Base-by-base conservation (phyloP, 2,888 invertebrate species). In the Atrina japonica region DNA sequence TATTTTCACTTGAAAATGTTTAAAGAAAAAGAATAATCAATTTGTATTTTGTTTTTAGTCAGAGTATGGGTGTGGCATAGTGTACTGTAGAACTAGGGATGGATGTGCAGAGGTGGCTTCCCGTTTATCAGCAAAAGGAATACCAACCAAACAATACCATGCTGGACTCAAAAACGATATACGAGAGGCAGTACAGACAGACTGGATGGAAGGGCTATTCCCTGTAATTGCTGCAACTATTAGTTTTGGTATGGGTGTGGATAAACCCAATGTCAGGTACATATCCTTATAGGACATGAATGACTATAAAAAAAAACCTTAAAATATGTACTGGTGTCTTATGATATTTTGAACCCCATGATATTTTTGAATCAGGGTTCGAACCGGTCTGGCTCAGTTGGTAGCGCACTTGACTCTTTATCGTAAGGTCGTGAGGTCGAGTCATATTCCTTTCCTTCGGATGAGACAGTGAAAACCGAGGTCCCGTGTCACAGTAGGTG, bases 241-340 rank as follows among this genome's bases (percentile, higher is more conserved):
- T 69, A 98, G 98, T 86, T 99, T 99, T 92, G 99, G 99, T 45
- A 99, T 99, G 99, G 99, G 99, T 55, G 97, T 99, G 2, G 99
- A 99, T 90, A 99, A 99, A 91, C 94, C 96, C 2, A 94, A 95
- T 66, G 99, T 99, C 16, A 93, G 95, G 94, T 94, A 77, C 64
- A 64, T 14, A 21, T n/a, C n/a, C n/a, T n/a, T n/a, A n/a, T n/a
- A n/a, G n/a, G n/a, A n/a, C n/a, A n/a, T n/a, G n/a, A n/a, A n/a
- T n/a, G n/a, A n/a, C n/a, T n/a, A n/a, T n/a, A n/a, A n/a, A n/a
- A n/a, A n/a, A n/a, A n/a, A n/a, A n/a, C n/a, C n/a, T n/a, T n/a
- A n/a, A n/a, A n/a, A n/a, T n/a, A n/a, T n/a, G n/a, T n/a, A n/a
- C n/a, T n/a, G n/a, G n/a, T n/a, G n/a, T n/a, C n/a, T n/a, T 21